Evolutionary conservation across 2,888 invertebrate species (phyloP).

Genomic region (Thymelicus acteon): DNA sequence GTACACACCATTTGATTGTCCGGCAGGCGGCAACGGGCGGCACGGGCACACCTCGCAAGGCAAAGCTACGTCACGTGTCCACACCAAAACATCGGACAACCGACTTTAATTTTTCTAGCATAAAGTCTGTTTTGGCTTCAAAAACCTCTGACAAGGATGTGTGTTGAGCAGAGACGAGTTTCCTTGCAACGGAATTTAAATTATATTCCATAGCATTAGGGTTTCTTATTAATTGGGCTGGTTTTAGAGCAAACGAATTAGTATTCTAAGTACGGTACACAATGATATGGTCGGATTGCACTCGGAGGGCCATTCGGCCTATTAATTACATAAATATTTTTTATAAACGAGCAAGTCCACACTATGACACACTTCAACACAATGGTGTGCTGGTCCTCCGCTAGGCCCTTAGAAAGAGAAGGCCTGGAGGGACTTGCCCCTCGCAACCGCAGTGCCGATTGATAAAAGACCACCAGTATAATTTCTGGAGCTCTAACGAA

Average conservation of each 20-base stretch:
- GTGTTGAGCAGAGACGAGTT: not conserved
- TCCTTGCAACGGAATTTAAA: not conserved
- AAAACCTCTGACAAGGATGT: not conserved
- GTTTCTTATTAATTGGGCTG: not conserved
- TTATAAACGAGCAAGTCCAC: not conserved
- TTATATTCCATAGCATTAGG: not conserved
- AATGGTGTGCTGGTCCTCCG: too few species aligned
- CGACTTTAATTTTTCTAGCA: not conserved
- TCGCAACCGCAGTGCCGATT: too few species aligned
- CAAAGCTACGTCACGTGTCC: not conserved
- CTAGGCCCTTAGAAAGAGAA: too few species aligned
- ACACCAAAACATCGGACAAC: not conserved
- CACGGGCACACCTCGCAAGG: not conserved
- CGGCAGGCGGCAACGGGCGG: not conserved
- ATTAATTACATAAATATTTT: conserved; percentile 20
- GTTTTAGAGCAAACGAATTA: conserved; percentile 6
- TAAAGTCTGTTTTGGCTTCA: conserved; percentile 4
- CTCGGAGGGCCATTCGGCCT: conserved; percentile 6
- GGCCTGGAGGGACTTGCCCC: too few species aligned
- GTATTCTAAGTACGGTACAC: conserved; percentile 5
- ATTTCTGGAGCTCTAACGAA: too few species aligned
- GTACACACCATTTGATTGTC: not conserved
- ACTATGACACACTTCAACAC: not conserved
- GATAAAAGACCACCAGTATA: too few species aligned
- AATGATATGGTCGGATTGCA: conserved; percentile 1